Percentiles rank a stretch among this genome's conserved stretches.
These are phyloP conservation scores for Heterochromis multidens DNA, from an alignment of 2,113 vertebrate genomes.

Conservation along the genomic window DNA sequence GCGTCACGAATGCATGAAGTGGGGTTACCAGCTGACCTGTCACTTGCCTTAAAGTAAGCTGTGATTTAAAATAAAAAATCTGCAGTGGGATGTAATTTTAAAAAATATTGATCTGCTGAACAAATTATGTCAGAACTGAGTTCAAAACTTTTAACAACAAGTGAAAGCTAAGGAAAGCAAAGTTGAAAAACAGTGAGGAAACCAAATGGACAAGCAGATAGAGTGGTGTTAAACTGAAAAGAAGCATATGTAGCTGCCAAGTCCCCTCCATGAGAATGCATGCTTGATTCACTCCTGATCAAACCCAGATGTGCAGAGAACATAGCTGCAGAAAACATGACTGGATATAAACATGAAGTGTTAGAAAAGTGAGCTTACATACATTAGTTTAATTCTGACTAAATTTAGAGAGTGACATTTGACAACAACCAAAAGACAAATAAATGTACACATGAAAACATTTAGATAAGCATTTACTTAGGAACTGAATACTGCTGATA, in stretches of 20 bases:
- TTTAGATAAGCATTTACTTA: background rate
- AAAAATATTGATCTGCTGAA: background rate
- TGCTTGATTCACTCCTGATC: background rate
- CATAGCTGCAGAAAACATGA: constrained; percentile 8
- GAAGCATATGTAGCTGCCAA: background rate
- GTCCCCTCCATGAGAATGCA: background rate
- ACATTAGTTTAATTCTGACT: background rate
- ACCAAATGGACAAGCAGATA: background rate
- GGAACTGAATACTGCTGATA: constrained; percentile 57
- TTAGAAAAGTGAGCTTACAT: background rate
- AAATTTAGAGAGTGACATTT: background rate
- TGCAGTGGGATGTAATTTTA: background rate
- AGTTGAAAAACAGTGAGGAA: background rate
- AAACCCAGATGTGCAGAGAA: constrained; percentile 9
- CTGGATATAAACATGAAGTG: background rate
- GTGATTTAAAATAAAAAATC: background rate
- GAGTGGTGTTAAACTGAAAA: background rate
- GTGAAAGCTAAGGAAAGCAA: background rate
- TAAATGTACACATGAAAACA: background rate
- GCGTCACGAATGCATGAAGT: background rate
- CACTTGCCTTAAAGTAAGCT: background rate
- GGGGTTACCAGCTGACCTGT: background rate
- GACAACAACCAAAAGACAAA: background rate
- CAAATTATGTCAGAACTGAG: background rate
- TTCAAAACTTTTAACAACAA: background rate